phyloP scores from a whole-genome alignment of 2,797 vertebrate species.

The Neosalanx taihuensis region DNA sequence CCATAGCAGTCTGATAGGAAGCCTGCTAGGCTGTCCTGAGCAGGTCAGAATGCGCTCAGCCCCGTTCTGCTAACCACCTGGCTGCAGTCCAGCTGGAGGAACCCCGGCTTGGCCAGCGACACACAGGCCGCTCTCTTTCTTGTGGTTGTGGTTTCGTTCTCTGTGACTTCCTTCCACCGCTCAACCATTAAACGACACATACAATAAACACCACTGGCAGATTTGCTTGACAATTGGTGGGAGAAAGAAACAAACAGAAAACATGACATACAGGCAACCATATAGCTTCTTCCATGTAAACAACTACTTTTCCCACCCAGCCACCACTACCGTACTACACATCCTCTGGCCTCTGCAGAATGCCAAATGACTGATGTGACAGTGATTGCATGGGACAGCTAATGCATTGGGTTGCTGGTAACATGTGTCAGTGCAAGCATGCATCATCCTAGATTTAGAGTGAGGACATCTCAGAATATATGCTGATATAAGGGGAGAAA shows the following conservation, averaged over 20 bases:
- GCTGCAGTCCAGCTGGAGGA: conserved; percentile 38
- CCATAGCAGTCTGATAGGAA: not conserved
- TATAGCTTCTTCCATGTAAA: not conserved
- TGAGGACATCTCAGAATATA: conserved; percentile 56
- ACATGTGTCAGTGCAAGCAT: conserved; percentile 69
- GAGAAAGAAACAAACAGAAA: conserved; percentile 24
- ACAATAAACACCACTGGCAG: conserved; percentile 54
- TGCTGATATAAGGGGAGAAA: conserved; percentile 34
- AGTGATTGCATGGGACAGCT: conserved; percentile 66
- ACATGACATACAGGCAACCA: conserved; percentile 15
- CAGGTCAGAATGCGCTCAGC: not conserved
- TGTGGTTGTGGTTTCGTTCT: conserved; percentile 64
- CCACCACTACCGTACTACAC: conserved; percentile 24
- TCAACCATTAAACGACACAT: conserved; percentile 56
- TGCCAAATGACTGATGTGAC: conserved; percentile 66
- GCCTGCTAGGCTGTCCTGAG: no score
- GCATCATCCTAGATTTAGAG: conserved; percentile 67
- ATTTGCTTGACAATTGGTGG: conserved; percentile 28
- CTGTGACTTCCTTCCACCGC: conserved; percentile 37
- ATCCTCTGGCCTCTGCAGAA: conserved; percentile 54
- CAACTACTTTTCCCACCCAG: conserved; percentile 7
- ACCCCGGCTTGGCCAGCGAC: conserved; percentile 48
- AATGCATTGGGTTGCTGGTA: conserved; percentile 67
- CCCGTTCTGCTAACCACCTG: conserved; percentile 56
- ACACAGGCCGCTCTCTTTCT: conserved; percentile 47